These are phyloP conservation scores for Stichopus horrens DNA, from an alignment of 53 echinoderm and acorn worm species.

Conservation along the genomic window DNA sequence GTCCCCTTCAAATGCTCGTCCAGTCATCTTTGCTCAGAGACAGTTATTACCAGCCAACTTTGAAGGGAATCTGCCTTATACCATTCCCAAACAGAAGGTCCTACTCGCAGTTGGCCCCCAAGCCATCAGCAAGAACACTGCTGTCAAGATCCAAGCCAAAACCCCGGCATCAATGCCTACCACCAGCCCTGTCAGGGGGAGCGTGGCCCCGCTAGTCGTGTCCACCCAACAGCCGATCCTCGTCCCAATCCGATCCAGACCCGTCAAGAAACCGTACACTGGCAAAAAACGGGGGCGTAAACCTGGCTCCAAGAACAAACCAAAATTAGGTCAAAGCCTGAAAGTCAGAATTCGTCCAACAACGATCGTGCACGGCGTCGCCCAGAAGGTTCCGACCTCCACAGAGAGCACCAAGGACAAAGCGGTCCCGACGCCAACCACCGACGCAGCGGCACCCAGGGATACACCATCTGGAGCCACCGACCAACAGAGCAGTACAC, in stretches of 20 bases:
- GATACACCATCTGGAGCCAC: neutral
- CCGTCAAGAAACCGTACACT: constrained; percentile 13
- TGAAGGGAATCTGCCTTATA: neutral
- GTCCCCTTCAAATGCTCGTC: constrained; percentile 35
- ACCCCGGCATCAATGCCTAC: constrained; percentile 3
- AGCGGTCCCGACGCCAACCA: neutral
- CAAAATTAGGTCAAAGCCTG: neutral
- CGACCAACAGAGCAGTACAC: neutral
- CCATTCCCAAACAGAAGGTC: constrained; percentile 21
- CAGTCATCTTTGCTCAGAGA: constrained; percentile 25
- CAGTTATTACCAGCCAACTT: constrained; percentile 33
- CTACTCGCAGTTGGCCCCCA: constrained; percentile 34
- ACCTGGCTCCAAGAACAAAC: constrained; percentile 38
- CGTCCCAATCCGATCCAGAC: constrained; percentile 13
- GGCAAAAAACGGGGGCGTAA: constrained; percentile 37
- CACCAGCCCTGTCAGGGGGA: neutral
- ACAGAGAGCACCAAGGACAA: neutral
- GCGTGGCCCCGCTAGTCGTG: constrained; percentile 1
- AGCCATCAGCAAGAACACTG: constrained; percentile 1
- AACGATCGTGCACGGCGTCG: neutral
- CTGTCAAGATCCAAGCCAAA: constrained; percentile 43
- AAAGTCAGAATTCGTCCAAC: constrained; percentile 36
- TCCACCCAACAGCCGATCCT: constrained; percentile 23
- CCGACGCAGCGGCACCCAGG: neutral
- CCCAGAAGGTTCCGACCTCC: neutral